Base-by-base conservation (phyloP, 2,888 invertebrate genomes). In the Rhimphoctona megacephalus region DNA sequence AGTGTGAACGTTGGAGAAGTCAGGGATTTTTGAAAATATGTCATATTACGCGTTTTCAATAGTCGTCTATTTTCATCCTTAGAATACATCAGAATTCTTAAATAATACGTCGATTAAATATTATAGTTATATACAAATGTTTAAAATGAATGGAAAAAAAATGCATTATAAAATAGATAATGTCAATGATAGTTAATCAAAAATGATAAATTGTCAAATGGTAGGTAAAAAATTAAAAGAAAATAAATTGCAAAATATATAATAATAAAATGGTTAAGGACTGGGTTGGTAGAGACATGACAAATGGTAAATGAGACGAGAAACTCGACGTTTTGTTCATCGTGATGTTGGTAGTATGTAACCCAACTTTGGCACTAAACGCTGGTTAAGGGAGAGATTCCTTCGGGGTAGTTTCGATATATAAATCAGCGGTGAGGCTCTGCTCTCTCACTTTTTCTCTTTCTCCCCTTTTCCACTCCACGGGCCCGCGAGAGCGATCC, bases 371-470 rank as follows among this genome's bases (percentile, higher is more conserved):
- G 54, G 39, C 46, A 69, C 54, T 43, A 69, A 69, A 67, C 11
- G 36, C 39, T 67, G 39, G 57, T 43, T 33, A 22, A 30, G 46
- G 61, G 36, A 66, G 43, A 39, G 64, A 66, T 49, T 77, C 64
- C 76, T 54, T 69, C 43, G 46, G 81, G 39, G 54, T 46, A 73
- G 73, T 78, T 81, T 78, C 86, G 78, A 86, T 83, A 73, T 83
- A 86, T 86, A 77, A 81, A 81, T 83, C 83, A 84, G 74, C 36
- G 76, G 72, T 78, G 78, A 78, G 81, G 76, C 82, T 72, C 43
- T 52, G 61, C 43, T 69, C 64, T 25, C 70, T n/a, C 70, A 22
- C 25, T 69, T 33, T 39, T 30, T 33, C 22, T 69, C 61, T 9
- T 43, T 5, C 70, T 61, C 30, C 54, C 54, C 33, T 36, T 30